Evolutionary conservation across 92 coral and sea anemone genomes (phyloP).

Genomic region (Zoanthus sociatus): DNA sequence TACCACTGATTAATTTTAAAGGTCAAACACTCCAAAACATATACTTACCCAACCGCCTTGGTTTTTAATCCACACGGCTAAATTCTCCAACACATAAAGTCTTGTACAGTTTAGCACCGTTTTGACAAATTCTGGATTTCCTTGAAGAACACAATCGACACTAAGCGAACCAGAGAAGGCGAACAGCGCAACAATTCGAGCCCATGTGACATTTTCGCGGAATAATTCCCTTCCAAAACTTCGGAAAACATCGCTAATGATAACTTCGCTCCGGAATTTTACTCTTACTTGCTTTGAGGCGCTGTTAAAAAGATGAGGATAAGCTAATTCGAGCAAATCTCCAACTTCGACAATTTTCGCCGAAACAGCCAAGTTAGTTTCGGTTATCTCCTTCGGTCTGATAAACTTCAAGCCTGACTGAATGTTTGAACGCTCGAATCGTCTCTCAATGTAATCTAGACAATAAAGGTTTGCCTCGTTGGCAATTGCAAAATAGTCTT

Average conservation of each 20-base stretch:
- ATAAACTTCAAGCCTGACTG: slow-evolving; percentile 85
- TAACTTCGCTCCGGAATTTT: slow-evolving; percentile 88
- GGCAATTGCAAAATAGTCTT: slow-evolving; percentile 83
- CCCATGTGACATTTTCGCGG: slow-evolving; percentile 93
- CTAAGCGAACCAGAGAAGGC: slow-evolving; percentile 92
- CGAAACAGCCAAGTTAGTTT: slow-evolving; percentile 67
- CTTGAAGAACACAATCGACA: slow-evolving; percentile 83
- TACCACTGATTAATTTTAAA: neutral
- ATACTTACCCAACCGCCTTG: slow-evolving; percentile 98
- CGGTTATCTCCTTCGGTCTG: slow-evolving; percentile 75
- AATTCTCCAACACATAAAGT: slow-evolving; percentile 79
- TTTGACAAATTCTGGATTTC: slow-evolving; percentile 88
- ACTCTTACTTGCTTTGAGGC: slow-evolving; percentile 89
- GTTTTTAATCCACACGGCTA: slow-evolving; percentile 90
- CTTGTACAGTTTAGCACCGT: slow-evolving; percentile 81
- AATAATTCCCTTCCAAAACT: slow-evolving; percentile 84
- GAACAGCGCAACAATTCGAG: slow-evolving; percentile 84
- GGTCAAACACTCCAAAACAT: neutral
- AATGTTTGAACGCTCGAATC: slow-evolving; percentile 78
- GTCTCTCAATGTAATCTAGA: slow-evolving; percentile 84
- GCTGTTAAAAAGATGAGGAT: slow-evolving; percentile 84
- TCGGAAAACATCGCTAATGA: slow-evolving; percentile 81
- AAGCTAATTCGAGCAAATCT: slow-evolving; percentile 83
- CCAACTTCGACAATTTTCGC: slow-evolving; percentile 87
- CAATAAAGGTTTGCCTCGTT: slow-evolving; percentile 88